Conservation (phyloP, 1,140 invertebrate species). For the Brachionus koreanus region DNA sequence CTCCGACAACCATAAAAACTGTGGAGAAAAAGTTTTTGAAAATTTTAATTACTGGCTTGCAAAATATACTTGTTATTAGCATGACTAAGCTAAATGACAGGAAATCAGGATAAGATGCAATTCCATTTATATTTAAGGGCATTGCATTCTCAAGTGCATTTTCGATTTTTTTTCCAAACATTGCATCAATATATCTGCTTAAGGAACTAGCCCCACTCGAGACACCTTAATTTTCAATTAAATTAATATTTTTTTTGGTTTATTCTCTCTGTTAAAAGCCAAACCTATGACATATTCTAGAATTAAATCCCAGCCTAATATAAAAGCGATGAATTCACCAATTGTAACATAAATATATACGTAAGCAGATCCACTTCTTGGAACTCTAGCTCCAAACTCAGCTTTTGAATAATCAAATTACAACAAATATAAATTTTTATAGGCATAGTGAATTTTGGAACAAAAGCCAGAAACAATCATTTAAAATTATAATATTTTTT, state of each 20-base stretch:
- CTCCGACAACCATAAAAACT: slow-evolving; percentile 67
- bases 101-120: slow-evolving; percentile 72
- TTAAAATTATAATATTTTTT: too few species aligned
- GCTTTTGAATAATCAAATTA: slow-evolving; percentile 51
- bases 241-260: not conserved
- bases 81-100: slow-evolving; percentile 64
- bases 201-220: not conserved
- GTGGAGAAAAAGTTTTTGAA: slow-evolving; percentile 48
- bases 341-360: slow-evolving; percentile 60
- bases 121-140: slow-evolving; percentile 59
- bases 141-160: slow-evolving; percentile 53
- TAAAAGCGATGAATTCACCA: slow-evolving; percentile 84
- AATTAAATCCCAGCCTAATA: slow-evolving; percentile 85
- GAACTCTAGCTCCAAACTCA: slow-evolving; percentile 82
- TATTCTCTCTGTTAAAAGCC: not conserved
- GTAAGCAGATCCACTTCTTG: slow-evolving; percentile 81
- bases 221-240: not conserved
- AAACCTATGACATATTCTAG: slow-evolving; percentile 79
- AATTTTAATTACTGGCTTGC: not conserved
- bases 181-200: slow-evolving; percentile 45
- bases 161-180: slow-evolving; percentile 52
- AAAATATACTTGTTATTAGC: slow-evolving; percentile 41
- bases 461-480: too few species aligned
- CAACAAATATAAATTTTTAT: too few species aligned
- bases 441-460: too few species aligned